A percentile compares a stretch with the other conserved stretches of the same genome.
Evolutionary conservation across 2,797 vertebrate species (phyloP).

Genomic region (Onychomys leucogaster): DNA sequence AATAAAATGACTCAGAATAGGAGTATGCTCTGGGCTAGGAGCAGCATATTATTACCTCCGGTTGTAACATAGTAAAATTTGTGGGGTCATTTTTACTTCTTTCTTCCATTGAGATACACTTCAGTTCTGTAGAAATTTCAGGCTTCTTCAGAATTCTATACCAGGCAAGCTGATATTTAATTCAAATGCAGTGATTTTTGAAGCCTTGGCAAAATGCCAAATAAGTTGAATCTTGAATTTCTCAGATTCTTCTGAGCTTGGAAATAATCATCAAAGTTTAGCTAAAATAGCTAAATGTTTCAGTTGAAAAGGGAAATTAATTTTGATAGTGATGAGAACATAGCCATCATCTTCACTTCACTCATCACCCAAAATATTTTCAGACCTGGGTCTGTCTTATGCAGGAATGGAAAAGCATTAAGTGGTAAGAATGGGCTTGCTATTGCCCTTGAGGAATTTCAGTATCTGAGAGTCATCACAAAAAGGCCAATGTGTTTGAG

Average conservation of each 20-base stretch:
- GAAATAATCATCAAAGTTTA: conserved; percentile 5
- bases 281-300: background rate
- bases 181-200: background rate
- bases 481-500: conserved; percentile 92
- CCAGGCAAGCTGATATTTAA: background rate
- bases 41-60: background rate
- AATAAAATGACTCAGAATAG: background rate
- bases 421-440: background rate
- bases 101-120: background rate
- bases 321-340: background rate
- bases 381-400: background rate
- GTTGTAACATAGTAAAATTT: background rate
- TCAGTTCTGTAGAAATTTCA: background rate
- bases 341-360: background rate
- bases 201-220: conserved; percentile 26
- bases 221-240: conserved; percentile 26
- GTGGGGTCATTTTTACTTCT: background rate
- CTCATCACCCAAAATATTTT: conserved; percentile 10
- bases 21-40: background rate
- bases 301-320: background rate
- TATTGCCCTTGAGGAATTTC: background rate
- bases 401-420: background rate
- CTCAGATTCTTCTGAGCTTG: background rate
- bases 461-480: background rate
- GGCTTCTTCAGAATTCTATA: background rate